Evolutionary conservation across 2,888 invertebrate species (phyloP).

Genomic region (Ophion slaviceki): DNA sequence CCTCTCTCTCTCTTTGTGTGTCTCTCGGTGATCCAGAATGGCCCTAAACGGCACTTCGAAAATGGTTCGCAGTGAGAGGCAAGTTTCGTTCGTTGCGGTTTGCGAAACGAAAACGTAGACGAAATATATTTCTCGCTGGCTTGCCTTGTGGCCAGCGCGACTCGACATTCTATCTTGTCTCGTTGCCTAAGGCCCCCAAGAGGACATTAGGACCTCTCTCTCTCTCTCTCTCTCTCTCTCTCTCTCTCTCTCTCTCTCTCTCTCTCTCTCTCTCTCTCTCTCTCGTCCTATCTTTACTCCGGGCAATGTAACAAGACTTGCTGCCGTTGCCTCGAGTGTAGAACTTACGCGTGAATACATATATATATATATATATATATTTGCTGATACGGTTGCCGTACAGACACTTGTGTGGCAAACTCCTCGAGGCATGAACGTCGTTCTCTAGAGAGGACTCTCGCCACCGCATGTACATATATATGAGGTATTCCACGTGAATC

Average conservation of each 20-base stretch:
- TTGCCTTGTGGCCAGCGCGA: conserved; percentile 31
- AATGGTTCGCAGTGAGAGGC: conserved; percentile 34
- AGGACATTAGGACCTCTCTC: conserved; percentile 53
- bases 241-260: not conserved
- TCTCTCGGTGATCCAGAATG: conserved; percentile 29
- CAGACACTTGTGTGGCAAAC: conserved; percentile 41
- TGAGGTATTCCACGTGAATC: no score
- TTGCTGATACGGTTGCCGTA: not conserved
- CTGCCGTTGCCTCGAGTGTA: conserved; percentile 11
- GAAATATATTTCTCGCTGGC: conserved; percentile 14
- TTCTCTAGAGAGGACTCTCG: conserved; percentile 57
- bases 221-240: conserved; percentile 40
- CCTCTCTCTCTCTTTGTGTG: no score
- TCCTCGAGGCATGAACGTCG: conserved; percentile 63
- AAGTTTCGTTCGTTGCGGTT: conserved; percentile 46
- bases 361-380: not conserved
- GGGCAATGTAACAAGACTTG: conserved; percentile 29
- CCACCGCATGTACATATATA: conserved; percentile 15
- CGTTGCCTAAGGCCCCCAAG: conserved; percentile 61
- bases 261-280: conserved; percentile 9
- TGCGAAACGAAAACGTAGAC: conserved; percentile 38
- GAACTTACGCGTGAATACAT: conserved; percentile 18
- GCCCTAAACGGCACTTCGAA: conserved; percentile 28
- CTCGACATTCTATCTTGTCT: conserved; percentile 57
- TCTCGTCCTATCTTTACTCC: not conserved